phyloP scores from a whole-genome alignment of 1,140 invertebrate genomes.

The Euborellia annulipes region DNA sequence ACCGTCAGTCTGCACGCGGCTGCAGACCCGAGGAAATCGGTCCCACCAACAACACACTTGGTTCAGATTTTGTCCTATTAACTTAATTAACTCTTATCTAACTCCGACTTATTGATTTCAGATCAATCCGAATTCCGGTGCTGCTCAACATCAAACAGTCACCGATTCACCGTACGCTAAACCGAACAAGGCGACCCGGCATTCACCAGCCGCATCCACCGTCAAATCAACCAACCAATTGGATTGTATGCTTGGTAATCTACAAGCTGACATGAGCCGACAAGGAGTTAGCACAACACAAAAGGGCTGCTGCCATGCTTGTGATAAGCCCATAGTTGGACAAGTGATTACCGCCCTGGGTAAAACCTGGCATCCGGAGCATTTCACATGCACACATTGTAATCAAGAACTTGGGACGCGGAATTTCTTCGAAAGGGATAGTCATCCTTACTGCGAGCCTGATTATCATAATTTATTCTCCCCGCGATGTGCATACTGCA shows the following conservation, averaged over 20 bases:
- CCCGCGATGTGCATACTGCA: constrained; percentile 94
- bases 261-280: constrained; percentile 88
- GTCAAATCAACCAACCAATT: constrained; percentile 41
- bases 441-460: constrained; percentile 90
- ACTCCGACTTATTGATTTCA: constrained; percentile 17
- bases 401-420: constrained; percentile 89
- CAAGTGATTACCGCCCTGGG: constrained; percentile 93
- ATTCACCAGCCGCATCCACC: constrained; percentile 17
- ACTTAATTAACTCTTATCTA: background rate
- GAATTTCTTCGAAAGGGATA: constrained; percentile 97
- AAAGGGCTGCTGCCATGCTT: constrained; percentile 95
- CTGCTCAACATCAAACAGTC: constrained; percentile 34
- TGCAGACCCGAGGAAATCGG: background rate
- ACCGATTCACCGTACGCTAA: constrained; percentile 57
- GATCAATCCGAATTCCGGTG: constrained; percentile 37
- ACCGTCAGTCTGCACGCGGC: background rate
- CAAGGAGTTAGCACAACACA: constrained; percentile 95
- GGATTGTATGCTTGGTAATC: constrained; percentile 84
- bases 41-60: too few relatives aligned
- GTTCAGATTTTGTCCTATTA: too few relatives aligned
- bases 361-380: constrained; percentile 99
- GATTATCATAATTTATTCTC: constrained; percentile 98
- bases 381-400: constrained; percentile 95
- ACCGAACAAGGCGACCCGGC: constrained; percentile 41
- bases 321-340: constrained; percentile 95